Evolutionary conservation across 2,888 invertebrate species (phyloP), one percentile per base, ranked within the genome.

Genomic region (Dysmachus trigonus): DNA sequence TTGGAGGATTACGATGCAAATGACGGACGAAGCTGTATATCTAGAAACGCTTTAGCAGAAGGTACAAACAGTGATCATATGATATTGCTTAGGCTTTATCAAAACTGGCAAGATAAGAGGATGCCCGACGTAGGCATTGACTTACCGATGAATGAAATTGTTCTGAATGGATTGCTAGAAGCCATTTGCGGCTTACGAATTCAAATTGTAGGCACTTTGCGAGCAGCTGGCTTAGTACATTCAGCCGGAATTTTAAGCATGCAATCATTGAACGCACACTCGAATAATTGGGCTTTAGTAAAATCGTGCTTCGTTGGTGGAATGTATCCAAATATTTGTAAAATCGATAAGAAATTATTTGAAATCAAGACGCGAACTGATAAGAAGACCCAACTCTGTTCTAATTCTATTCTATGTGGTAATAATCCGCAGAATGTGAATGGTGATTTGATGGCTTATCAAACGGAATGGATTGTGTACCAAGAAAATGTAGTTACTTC

Each of bases 221-320:
- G 97, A 3, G 89, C 90, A 10, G 88, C 89, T 0, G 89, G 89
- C 74, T 86, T 91, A 5, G 89, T 91, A 74, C 93, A 97, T 86
- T 95, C 95, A 0, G 94, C 96, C n/a, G 96, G 97, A 1, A 95
- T 87, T 5, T 83, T 90, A 4, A 96, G 96, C 89, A 95, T 97
- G 87, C 93, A 95, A 88, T 96, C 97, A 90, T 93, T 97, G 51
- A 98, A 98, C 92, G 91, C 93, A 0, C 96, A 98, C 92, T 96
- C 97, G 0, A 95, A 97, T 89, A 96, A 96, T 91, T 98, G 98
- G 98, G 95, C 97, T 2, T 94, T 98, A 35, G 96, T 99, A 0
- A 98, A 98, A 91, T 98, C 97, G 0, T 96, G 97, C 0, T 93
- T 98, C 33, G 95, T 95, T 51, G 96, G 96, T n/a, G 98, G 98